Base-by-base conservation (phyloP, 2,113 vertebrate species). In the Tychaedon coryphoeus region DNA sequence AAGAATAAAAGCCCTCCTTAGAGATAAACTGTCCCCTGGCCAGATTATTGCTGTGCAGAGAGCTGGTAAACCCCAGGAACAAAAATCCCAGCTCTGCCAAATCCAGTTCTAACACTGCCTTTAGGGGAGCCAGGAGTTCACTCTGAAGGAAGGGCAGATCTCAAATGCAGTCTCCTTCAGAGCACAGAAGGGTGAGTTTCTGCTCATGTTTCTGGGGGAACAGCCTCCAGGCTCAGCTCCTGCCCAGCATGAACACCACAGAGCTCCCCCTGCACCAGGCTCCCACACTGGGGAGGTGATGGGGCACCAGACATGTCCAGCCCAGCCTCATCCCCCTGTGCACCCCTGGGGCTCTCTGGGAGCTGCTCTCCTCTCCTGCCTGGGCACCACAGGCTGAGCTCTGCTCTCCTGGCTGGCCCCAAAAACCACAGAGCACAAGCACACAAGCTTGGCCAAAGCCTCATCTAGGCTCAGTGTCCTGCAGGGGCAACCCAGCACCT, bases 11-110 rank as follows among this genome's bases (percentile, higher is more conserved):
- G 90, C 82, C 7, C 90, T 62, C 40, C 87, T 93, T 48, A 56
- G 51, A 96, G 82, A 85, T 90, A 94, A 96, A 92, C 82, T 75
- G 72, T 92, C 90, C 93, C 93, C 94, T 88, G 65, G 51, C 48
- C 88, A 93, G 87, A 65, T 82, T 72, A 86, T 43, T 79, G 80
- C 89, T 0, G 0, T 66, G 75, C 60, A 78, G 62, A 74, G 50
- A 76, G 71, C 48, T 77, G 92, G 72, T 92, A 90, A 95, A 86
- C 43, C 64, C 72, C 78, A 72, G 72, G 88, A 95, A 83, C 36
- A 71, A 92, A 93, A 92, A 34, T 34, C 60, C 7, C 13, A 3
- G 40, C 57, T 88, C 82, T 77, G 60, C 64, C 79, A 95, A 95
- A 84, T 64, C 19, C 40, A 64, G 1, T 84, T 71, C 60, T 31